These are phyloP conservation scores for Theristicus caerulescens DNA, from an alignment of 2,113 vertebrate genomes.

Conservation along the genomic window DNA sequence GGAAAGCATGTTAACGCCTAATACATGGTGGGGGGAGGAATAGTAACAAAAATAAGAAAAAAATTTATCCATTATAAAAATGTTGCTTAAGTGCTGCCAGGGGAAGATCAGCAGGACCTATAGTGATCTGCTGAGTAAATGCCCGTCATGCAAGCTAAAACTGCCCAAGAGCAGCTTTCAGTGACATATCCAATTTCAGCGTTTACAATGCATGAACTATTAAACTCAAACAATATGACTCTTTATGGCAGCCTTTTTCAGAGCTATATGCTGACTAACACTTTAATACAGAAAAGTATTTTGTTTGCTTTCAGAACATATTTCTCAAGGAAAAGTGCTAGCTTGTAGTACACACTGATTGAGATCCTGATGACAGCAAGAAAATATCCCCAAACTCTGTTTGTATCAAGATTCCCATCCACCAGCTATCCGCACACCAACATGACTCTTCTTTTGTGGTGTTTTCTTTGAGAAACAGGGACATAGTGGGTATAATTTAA, in stretches of 20 bases:
- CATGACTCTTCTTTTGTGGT: background rate
- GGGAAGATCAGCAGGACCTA: slow-evolving; percentile 30
- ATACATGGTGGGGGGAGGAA: background rate
- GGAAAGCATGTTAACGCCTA: slow-evolving; percentile 34
- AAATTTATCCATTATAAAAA: background rate
- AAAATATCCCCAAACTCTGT: background rate
- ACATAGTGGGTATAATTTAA: background rate
- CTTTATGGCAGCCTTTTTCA: background rate
- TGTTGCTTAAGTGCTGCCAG: background rate
- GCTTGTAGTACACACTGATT: background rate
- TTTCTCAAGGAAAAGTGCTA: background rate
- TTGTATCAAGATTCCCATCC: background rate
- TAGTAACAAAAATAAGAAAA: background rate
- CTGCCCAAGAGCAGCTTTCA: slow-evolving; percentile 52
- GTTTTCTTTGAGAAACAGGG: background rate
- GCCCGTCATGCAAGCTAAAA: slow-evolving; percentile 22
- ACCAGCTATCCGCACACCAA: background rate
- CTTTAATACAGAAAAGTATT: background rate
- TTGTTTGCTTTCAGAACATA: slow-evolving; percentile 19
- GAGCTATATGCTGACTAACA: slow-evolving; percentile 19
- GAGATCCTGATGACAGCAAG: background rate
- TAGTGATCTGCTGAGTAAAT: slow-evolving; percentile 36
- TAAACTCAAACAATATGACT: slow-evolving; percentile 22
- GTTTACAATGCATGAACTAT: slow-evolving; percentile 49
- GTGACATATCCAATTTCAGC: slow-evolving; percentile 56